These are phyloP conservation scores for Lacerta viridis DNA, from an alignment of 2,797 vertebrate genomes.

Conservation along the genomic window DNA sequence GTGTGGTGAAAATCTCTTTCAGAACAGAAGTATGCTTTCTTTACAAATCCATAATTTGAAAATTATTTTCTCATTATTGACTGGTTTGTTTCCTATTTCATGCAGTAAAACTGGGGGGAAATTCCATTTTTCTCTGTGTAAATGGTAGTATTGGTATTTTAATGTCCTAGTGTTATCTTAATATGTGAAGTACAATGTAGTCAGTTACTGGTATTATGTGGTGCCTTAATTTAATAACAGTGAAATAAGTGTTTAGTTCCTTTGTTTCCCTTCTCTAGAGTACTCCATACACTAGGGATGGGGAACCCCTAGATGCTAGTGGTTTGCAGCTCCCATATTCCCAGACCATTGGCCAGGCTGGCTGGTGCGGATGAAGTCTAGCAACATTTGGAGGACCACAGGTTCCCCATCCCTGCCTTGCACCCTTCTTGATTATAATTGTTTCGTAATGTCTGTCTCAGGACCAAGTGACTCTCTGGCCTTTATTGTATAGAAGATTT, in stretches of 20 bases:
- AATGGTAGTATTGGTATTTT: background rate
- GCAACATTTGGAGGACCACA: background rate
- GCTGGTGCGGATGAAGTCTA: background rate
- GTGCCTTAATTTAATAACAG: background rate
- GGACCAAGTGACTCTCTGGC: background rate
- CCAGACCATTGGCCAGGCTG: background rate
- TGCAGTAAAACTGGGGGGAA: background rate
- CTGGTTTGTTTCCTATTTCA: background rate
- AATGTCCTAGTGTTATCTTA: background rate
- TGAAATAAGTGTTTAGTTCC: background rate
- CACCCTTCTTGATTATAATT: background rate
- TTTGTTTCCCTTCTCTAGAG: background rate
- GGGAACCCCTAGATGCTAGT: background rate
- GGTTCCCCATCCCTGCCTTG: background rate
- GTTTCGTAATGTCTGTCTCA: background rate
- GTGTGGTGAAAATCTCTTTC: constrained; percentile 6
- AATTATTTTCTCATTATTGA: background rate
- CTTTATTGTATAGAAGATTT: background rate
- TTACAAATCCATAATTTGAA: constrained; percentile 7
- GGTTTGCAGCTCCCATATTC: background rate
- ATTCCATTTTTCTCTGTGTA: background rate
- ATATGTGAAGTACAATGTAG: background rate
- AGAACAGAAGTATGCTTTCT: background rate
- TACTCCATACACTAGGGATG: background rate
- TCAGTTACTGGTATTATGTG: too few relatives aligned